phyloP scores from a whole-genome alignment of 1,140 invertebrate genomes.

The Ectropis grisescens region DNA sequence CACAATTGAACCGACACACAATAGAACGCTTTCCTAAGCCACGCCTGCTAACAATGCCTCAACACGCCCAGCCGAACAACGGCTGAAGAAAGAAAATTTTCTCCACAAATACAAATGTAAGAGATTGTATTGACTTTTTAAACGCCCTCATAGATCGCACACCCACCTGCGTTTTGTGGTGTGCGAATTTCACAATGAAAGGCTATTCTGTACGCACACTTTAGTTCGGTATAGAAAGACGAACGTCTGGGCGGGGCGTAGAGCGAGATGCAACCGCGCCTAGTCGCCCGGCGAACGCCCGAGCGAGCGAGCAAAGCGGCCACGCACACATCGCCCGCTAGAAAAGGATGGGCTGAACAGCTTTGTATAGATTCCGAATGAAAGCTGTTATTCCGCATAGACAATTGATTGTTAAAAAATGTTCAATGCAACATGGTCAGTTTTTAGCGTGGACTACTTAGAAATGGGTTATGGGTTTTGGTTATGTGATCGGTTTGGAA shows the following conservation, averaged over 20 bases:
- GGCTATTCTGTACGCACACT: constrained; percentile 43
- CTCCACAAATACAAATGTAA: constrained; percentile 51
- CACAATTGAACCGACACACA: constrained; percentile 33
- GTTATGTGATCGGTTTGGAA: too few species aligned
- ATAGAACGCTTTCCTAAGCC: constrained; percentile 52
- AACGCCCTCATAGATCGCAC: constrained; percentile 55
- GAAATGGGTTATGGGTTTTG: too few species aligned
- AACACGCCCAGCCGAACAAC: constrained; percentile 44
- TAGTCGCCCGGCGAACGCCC: constrained; percentile 20
- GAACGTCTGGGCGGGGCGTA: constrained; percentile 49
- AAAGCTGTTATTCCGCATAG: constrained; percentile 53
- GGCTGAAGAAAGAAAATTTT: constrained; percentile 59
- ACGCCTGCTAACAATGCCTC: constrained; percentile 49
- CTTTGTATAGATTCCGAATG: constrained; percentile 61
- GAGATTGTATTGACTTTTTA: constrained; percentile 68
- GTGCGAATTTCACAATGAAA: constrained; percentile 42
- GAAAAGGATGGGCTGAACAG: constrained; percentile 49
- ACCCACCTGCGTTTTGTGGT: constrained; percentile 61
- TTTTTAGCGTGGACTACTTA: too few species aligned
- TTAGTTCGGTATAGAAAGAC: constrained; percentile 30
- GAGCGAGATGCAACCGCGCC: constrained; percentile 44
- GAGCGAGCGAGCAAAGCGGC: constrained; percentile 25
- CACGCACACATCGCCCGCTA: constrained; percentile 49
- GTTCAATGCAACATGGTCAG: constrained; percentile 26
- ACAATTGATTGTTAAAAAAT: constrained; percentile 57